Evolutionary conservation across 1,140 invertebrate genomes (phyloP).

Genomic region (Drosophila rhopaloa): DNA sequence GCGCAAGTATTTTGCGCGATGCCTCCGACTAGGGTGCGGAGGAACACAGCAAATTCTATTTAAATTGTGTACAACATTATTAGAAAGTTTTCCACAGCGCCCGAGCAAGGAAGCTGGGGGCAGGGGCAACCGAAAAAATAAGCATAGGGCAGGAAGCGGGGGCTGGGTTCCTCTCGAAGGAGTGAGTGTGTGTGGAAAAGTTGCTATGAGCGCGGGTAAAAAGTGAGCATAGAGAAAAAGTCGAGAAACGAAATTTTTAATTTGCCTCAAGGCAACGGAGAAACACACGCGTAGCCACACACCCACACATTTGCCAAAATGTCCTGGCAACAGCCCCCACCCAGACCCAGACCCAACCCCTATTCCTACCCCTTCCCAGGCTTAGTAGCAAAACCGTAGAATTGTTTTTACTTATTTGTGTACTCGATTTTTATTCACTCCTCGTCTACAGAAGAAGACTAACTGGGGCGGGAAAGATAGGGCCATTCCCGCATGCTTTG

Average conservation of each 20-base stretch:
- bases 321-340: slow-evolving; percentile 59
- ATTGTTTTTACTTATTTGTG: slow-evolving; percentile 53
- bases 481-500: slow-evolving; percentile 1
- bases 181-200: slow-evolving; percentile 42
- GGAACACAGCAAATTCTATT: slow-evolving; percentile 78
- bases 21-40: not conserved
- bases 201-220: slow-evolving; percentile 58
- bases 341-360: no score
- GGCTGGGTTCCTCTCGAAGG: not conserved
- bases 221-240: slow-evolving; percentile 67
- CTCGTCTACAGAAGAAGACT: not conserved
- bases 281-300: slow-evolving; percentile 38
- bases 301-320: slow-evolving; percentile 23
- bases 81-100: slow-evolving; percentile 79
- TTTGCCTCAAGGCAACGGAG: slow-evolving; percentile 71
- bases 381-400: slow-evolving; percentile 31
- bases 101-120: not conserved
- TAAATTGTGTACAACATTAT: slow-evolving; percentile 84
- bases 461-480: not conserved
- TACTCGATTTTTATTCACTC: slow-evolving; percentile 25
- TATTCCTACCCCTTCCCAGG: not conserved
- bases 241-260: slow-evolving; percentile 83
- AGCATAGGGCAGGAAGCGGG: not conserved
- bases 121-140: slow-evolving; percentile 12
- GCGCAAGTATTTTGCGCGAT: slow-evolving; percentile 69